Evolutionary conservation across 2,113 vertebrate genomes (phyloP).

Genomic region (Melanerpes aurifrons): DNA sequence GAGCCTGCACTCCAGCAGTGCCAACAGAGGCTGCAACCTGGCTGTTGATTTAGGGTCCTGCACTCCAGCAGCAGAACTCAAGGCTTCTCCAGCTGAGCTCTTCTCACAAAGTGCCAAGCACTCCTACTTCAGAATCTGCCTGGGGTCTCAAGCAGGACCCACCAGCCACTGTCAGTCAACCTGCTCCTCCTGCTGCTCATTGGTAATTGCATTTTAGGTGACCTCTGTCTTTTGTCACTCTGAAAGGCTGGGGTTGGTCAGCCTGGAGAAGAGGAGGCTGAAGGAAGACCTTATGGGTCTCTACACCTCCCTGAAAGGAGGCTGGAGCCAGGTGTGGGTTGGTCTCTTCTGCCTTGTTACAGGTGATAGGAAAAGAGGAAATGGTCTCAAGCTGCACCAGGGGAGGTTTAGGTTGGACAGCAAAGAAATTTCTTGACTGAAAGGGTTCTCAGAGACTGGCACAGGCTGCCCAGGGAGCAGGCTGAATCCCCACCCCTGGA

Average conservation of each 20-base stretch:
- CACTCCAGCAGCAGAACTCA: not conserved
- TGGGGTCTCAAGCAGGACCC: not conserved
- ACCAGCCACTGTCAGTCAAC: not conserved
- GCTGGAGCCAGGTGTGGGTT: too few species aligned
- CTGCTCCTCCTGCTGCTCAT: not conserved
- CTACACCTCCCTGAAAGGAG: too few species aligned
- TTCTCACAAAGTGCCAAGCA: not conserved
- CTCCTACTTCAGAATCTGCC: not conserved
- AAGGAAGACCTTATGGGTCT: too few species aligned
- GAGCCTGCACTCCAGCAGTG: not conserved
- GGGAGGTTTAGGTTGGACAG: too few species aligned
- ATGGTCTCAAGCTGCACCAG: too few species aligned
- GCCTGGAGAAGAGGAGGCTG: too few species aligned
- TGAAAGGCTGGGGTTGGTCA: not conserved
- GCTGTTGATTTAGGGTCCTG: not conserved
- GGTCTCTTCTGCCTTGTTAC: too few species aligned
- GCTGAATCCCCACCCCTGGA: too few species aligned
- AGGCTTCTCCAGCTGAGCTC: not conserved
- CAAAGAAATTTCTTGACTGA: too few species aligned
- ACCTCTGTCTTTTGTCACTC: not conserved
- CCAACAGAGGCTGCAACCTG: not conserved
- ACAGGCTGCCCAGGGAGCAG: too few species aligned
- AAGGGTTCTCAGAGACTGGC: too few species aligned
- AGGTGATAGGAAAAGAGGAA: too few species aligned
- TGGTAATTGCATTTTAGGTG: not conserved